phyloP scores from a whole-genome alignment of 1,140 invertebrate species.

The Lethrus apterus region DNA sequence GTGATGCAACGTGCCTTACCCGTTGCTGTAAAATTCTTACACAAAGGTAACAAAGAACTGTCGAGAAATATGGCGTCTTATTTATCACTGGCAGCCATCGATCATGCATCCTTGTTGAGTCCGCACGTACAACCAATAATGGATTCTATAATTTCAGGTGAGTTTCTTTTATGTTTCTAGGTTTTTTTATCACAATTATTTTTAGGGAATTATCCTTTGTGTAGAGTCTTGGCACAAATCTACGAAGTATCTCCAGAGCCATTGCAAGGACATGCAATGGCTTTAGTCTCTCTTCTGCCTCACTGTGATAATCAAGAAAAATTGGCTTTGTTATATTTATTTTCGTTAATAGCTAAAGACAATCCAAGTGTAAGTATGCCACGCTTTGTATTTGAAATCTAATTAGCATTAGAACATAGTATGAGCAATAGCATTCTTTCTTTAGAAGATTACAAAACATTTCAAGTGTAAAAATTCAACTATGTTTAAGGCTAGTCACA shows the following conservation, averaged over 20 bases:
- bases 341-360: slow-evolving; percentile 70
- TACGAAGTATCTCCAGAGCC: slow-evolving; percentile 80
- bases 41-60: slow-evolving; percentile 83
- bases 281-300: slow-evolving; percentile 70
- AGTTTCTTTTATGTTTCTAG: slow-evolving; percentile 6
- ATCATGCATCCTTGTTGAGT: slow-evolving; percentile 77
- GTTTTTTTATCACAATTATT: slow-evolving; percentile 15
- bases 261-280: slow-evolving; percentile 74
- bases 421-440: no score
- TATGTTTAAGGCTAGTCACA: no score
- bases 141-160: slow-evolving; percentile 79
- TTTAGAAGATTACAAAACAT: no score
- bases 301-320: slow-evolving; percentile 78
- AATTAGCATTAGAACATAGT: no score
- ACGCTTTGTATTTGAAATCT: no score
- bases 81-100: slow-evolving; percentile 84
- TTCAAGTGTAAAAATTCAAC: no score
- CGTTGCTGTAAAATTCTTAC: slow-evolving; percentile 83
- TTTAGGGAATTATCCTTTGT: slow-evolving; percentile 75
- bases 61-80: slow-evolving; percentile 86
- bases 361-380: slow-evolving; percentile 58
- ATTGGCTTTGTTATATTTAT: slow-evolving; percentile 71
- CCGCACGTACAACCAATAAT: slow-evolving; percentile 84
- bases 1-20: slow-evolving; percentile 86
- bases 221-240: slow-evolving; percentile 78